Evolutionary conservation across 2,113 vertebrate genomes (phyloP).

Genomic region (Melospiza melodia): DNA sequence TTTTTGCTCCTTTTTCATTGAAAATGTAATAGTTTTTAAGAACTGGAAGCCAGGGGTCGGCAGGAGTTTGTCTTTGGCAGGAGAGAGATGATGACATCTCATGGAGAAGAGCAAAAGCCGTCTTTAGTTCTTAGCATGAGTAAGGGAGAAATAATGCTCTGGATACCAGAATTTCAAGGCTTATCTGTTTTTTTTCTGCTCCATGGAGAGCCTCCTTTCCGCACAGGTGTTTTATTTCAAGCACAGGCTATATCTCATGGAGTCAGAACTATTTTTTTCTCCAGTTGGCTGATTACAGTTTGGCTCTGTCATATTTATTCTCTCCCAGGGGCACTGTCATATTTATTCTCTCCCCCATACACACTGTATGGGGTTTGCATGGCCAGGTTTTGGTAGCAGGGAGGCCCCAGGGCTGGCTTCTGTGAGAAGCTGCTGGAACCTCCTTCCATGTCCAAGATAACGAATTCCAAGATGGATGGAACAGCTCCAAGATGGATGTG

Average conservation of each 20-base stretch:
- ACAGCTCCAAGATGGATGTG: background rate
- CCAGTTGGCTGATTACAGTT: background rate
- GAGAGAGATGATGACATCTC: background rate
- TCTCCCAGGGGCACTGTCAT: too few relatives aligned
- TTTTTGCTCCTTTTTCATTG: background rate
- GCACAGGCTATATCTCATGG: background rate
- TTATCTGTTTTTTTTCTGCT: background rate
- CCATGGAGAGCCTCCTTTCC: background rate
- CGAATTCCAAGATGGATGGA: background rate
- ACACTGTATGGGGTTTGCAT: background rate
- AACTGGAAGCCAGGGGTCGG: background rate
- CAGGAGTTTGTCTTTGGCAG: background rate
- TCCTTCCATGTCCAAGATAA: background rate
- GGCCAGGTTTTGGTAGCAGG: background rate
- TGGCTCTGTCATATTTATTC: too few relatives aligned
- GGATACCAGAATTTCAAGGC: background rate
- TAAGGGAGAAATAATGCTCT: background rate
- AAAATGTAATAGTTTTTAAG: background rate
- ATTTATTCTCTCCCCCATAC: background rate
- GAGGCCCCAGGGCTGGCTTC: background rate
- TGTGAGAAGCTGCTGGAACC: background rate
- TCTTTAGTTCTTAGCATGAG: background rate
- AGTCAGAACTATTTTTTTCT: background rate
- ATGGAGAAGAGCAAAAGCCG: background rate
- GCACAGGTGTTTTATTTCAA: background rate